Conservation (phyloP, 2,797 vertebrate species). For the Trachops cirrhosus region DNA sequence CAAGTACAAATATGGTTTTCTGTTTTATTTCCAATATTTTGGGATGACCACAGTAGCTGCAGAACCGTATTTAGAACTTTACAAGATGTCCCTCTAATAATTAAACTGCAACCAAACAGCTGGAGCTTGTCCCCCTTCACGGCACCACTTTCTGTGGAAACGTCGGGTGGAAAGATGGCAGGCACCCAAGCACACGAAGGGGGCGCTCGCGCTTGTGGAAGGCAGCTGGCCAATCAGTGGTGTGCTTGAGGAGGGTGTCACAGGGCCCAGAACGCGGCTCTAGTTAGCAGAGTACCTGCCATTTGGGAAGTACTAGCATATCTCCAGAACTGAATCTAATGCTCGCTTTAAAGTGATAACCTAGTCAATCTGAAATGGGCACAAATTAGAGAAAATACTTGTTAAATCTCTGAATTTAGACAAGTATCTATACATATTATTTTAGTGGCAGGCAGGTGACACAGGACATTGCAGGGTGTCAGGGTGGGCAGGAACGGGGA, state of each 20-base stretch:
- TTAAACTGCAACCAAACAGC: not conserved
- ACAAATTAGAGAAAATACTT: slow-evolving; percentile 21
- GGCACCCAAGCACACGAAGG: not conserved
- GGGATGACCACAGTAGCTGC: not conserved
- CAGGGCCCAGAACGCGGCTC: not conserved
- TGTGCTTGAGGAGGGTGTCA: not conserved
- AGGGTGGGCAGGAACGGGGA: not conserved
- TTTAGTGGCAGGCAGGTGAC: not conserved
- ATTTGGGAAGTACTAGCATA: not conserved
- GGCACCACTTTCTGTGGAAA: not conserved
- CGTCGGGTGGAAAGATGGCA: not conserved
- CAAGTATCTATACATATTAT: not conserved
- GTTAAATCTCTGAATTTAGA: slow-evolving; percentile 7
- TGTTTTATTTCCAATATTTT: not conserved
- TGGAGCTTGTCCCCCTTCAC: not conserved
- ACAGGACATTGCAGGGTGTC: not conserved
- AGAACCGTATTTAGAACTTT: not conserved
- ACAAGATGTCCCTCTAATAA: not conserved
- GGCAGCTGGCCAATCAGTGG: not conserved
- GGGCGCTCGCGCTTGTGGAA: not conserved
- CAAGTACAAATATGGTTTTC: not conserved
- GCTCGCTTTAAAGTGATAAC: not conserved
- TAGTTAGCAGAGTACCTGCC: not conserved
- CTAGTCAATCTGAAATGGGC: not conserved
- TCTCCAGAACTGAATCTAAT: not conserved